Conservation (phyloP, 2,797 vertebrate genomes). For the Peromyscus attwateri region DNA sequence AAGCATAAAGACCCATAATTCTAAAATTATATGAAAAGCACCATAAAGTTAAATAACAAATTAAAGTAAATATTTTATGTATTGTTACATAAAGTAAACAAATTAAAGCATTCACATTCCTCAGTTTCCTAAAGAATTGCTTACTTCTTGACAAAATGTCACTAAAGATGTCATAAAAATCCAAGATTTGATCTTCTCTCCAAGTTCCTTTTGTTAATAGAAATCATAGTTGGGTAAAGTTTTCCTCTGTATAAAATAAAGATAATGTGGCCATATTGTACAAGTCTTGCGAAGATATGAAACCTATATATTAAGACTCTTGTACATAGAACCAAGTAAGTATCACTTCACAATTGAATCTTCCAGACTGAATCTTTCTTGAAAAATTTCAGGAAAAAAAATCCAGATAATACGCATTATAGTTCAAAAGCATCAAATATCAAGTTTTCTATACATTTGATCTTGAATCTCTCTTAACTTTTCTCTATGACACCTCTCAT, state of each 20-base stretch:
- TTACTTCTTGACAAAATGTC: background rate
- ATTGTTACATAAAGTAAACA: background rate
- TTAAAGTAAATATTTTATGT: background rate
- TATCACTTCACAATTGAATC: background rate
- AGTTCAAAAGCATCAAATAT: conserved; percentile 17
- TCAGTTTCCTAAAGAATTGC: conserved; percentile 16
- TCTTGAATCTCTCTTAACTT: conserved; percentile 32
- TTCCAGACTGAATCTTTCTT: background rate
- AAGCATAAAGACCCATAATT: background rate
- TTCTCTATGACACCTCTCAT: background rate
- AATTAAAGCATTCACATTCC: conserved; percentile 27
- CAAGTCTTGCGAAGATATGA: background rate
- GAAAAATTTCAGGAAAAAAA: background rate
- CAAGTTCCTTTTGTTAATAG: conserved; percentile 4
- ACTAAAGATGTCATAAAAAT: background rate
- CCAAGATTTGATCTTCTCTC: conserved; percentile 23
- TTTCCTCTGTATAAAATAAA: conserved; percentile 7
- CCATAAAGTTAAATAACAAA: background rate
- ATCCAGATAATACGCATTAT: background rate
- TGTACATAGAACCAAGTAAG: background rate
- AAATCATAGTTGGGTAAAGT: background rate
- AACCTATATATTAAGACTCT: background rate
- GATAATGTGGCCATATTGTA: background rate
- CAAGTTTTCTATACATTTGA: background rate
- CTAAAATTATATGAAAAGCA: background rate